Evolutionary conservation across 2,797 vertebrate species (phyloP).

Genomic region (Sarcoramphus papa): DNA sequence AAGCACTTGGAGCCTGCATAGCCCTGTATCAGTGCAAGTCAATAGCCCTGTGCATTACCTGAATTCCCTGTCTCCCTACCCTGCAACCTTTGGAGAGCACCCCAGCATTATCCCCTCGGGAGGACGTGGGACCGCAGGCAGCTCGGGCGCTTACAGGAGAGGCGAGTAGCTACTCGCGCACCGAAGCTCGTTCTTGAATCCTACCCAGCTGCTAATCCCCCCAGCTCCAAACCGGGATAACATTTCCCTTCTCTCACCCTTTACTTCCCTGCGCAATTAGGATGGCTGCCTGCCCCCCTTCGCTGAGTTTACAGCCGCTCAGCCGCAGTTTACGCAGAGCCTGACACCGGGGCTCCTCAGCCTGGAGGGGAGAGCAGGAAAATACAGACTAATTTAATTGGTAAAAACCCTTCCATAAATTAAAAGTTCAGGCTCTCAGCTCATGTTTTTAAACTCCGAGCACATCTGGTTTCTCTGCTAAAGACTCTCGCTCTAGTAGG

Average conservation of each 20-base stretch:
- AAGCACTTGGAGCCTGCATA: not conserved
- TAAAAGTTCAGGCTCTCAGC: not conserved
- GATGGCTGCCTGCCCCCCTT: not conserved
- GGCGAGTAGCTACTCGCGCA: not conserved
- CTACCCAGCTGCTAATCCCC: not conserved
- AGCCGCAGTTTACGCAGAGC: accelerated
- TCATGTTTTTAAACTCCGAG: not conserved
- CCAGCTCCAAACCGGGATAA: not conserved
- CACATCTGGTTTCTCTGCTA: not conserved
- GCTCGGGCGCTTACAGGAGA: not conserved
- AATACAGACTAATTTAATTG: not conserved
- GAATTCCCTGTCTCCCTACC: not conserved
- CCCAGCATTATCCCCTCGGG: not conserved
- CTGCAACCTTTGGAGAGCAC: not conserved
- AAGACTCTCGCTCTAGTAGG: not conserved
- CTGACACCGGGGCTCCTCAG: not conserved
- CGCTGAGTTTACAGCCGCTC: not conserved
- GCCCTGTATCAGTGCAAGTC: not conserved
- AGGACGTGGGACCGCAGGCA: accelerated
- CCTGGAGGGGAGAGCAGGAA: not conserved
- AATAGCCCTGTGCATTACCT: not conserved
- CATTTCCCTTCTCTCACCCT: not conserved
- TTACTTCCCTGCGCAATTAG: not conserved
- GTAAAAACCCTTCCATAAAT: not conserved
- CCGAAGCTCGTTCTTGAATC: not conserved